phyloP scores from a whole-genome alignment of 2,113 vertebrate genomes.

The Mustelus asterias region DNA sequence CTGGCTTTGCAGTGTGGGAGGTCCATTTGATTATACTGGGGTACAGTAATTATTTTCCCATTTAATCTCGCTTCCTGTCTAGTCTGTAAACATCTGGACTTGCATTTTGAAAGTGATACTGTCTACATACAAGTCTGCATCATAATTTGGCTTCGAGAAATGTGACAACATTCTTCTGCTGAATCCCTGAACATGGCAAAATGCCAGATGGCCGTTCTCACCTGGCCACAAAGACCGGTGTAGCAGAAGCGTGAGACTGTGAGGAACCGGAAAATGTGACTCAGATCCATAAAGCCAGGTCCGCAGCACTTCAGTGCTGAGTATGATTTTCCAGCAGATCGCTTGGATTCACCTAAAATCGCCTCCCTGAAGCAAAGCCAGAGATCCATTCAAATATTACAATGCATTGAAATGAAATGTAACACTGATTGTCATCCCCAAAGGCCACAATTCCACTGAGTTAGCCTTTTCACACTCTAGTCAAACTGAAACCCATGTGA shows the following conservation, averaged over 20 bases:
- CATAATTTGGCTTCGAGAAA: not conserved
- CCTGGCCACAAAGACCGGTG: not conserved
- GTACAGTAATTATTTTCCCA: not conserved
- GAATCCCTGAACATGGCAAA: not conserved
- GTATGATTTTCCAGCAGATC: not conserved
- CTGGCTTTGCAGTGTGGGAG: not conserved
- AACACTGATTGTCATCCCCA: not conserved
- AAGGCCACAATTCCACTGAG: not conserved
- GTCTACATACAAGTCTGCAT: not conserved
- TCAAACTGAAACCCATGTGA: not conserved
- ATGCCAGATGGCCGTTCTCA: not conserved
- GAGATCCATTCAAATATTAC: not conserved
- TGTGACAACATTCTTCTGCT: not conserved
- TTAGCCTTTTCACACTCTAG: not conserved
- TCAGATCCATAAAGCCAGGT: not conserved
- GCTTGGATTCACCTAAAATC: not conserved
- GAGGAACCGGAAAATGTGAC: not conserved
- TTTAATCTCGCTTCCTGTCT: not conserved
- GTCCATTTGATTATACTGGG: not conserved
- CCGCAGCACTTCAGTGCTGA: not conserved
- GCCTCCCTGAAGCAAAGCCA: not conserved
- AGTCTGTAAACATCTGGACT: not conserved
- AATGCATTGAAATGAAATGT: not conserved
- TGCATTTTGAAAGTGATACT: not conserved
- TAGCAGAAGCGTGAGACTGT: not conserved